Base-by-base conservation (phyloP, 2,797 vertebrate genomes). In the Hapalemur alaotrensis region DNA sequence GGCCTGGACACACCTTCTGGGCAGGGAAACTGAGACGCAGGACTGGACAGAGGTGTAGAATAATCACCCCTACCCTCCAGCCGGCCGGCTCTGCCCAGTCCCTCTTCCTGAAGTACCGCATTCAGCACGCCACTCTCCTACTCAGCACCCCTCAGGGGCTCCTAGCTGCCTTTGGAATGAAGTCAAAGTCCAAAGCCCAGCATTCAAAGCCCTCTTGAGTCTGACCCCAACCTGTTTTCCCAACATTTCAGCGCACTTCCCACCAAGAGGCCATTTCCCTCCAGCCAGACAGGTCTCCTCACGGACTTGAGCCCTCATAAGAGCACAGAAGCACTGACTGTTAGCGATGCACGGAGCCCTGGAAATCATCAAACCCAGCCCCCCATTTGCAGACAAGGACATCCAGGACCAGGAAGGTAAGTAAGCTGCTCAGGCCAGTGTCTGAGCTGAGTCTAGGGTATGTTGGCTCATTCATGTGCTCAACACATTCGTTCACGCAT, bases 51-150 rank as follows among this genome's bases (percentile, higher is more conserved):
- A 80, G 52, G 76, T 32, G 11, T 17, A 17, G n/a, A 25, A 20
- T 14, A 46, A 23, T n/a, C 0, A 0, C 18, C 70, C 13, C 7
- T 12, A 7, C 4, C 46, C 23, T 43, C 35, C 3, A 10, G 23
- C 48, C 35, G 15, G 43, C 52, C 79, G 30, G 57, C 15, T 4
- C 32, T 0, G 20, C 76, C 2, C 0, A 4, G n/a, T 18, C 7
- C 18, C 17, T 50, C 48, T 65, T 63, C 14, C 85, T 41, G 23
- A 59, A 92, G 69, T 1, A 1, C 28, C 50, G 22, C 38, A 25
- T 2, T 7, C 54, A n/a, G 4, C 50, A 69, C 1, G 20, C 17
- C 3, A 30, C 57, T 20, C 41, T 50, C 52, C 18, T 20, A 1
- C 35, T 78, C 65, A 38, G n/a, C 41, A 54, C 15, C 81, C 61